Evolutionary conservation across 1,140 invertebrate genomes (phyloP), one percentile per base, ranked within the genome.

Genomic region (Hesperophylax magnus): DNA sequence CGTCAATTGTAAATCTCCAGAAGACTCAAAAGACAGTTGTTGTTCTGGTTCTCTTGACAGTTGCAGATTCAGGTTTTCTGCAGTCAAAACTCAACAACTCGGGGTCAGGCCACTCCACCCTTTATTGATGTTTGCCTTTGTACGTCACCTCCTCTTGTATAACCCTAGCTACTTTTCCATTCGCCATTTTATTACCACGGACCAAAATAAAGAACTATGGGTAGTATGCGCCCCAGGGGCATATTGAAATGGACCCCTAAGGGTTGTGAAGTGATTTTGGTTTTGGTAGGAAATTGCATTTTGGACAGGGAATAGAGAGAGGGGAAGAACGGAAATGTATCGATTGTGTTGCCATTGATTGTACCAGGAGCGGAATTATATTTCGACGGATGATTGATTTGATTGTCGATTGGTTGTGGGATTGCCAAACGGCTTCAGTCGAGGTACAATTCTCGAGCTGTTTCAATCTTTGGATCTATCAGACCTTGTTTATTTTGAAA

Each of bases 261-360:
- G 81, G 78, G 78, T 69, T 82, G 71, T 79, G 81, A 79, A 82
- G 81, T 82, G 81, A 82, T 82, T 82, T 82, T 82, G 81, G 79
- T 82, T 82, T 75, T 82, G 53, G 47, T 3, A 58, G 77, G 81
- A 82, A 82, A 82, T 82, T 82, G 81, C 79, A 77, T 82, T 82
- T 61, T 52, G 78, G 81, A 82, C 79, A 61, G 63, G 77, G 58
- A 65, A 72, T 47, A 79, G 65, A 52, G 72, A 61, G 69, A 79
- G 61, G 52, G 18, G 54, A 75, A 75, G 22, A 75, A 75, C 20
- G n/a, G n/a, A 18, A 75, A 52, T 24, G 11, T 75, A 75, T 58
- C 54, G 72, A 24, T 75, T 53, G 39, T 11, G 9, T 71, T 52
- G 14, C 54, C 11, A 27, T 53, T 54, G 72, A 20, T 11, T 24